Base-by-base conservation (phyloP, 2,113 vertebrate species). In the Misgurnus mizolepis region DNA sequence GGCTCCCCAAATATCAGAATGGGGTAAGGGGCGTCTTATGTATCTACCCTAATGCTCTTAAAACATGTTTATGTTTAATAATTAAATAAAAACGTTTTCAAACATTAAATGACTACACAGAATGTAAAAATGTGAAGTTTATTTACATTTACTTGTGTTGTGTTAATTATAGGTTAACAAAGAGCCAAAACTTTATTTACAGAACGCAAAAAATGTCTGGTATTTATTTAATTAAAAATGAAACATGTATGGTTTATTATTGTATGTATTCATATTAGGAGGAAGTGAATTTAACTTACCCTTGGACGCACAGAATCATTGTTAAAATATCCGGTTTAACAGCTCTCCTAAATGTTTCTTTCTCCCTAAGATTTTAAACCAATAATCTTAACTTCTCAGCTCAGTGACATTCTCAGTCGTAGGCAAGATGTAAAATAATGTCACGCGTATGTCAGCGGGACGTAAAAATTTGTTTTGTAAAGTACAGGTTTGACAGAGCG, bases 221-320 rank as follows among this genome's bases (percentile, higher is more conserved):
- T 61, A 61, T 79, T 53, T 5, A 3, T 10, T 41, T 50, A 10
- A 56, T 39, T 2, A 79, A 60, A 9, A 7, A 60, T 22, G 6
- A 60, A 4, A 12, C 12, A 53, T 53, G 9, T 53, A 4, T 11
- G 12, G 9, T 53, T 53, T 53, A 12, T 53, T 4, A 53, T 12
- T 53, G 3, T 53, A 53, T 11, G 7, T 34, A 4, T 18, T 47
- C 15, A 10, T 45, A 55, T 22, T 40, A 55, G 60, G 53, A 49
- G 45, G 9, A 22, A 71, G 58, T 1, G 34, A 39, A 88, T 93
- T 93, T 87, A 94, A 88, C 93, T 93, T 87, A 94, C 93, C 93
- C 83, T 80, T 91, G 90, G 34, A 93, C 93, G 86, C 93, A 94
- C 81, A 94, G 91, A 89, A 94, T 93, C 93, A 94, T 93, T 69